Evolutionary conservation across 1,140 invertebrate species (phyloP), one percentile per base, ranked within the genome.

Genomic region (Coenobita brevimanus): DNA sequence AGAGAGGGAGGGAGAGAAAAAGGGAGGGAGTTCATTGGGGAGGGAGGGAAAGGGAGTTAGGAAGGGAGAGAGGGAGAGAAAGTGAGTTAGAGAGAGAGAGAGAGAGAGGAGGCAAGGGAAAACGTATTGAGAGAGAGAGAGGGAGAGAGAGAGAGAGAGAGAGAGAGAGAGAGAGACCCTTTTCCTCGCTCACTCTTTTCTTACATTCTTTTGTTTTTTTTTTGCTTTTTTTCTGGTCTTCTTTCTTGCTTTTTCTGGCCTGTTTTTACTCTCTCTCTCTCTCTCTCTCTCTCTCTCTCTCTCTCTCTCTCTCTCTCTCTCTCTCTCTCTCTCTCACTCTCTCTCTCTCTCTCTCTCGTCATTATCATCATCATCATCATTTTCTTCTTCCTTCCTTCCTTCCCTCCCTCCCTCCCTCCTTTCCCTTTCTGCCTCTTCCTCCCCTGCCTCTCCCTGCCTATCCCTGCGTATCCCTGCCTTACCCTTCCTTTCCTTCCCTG

Each of bases 271-370:
- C 30, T 78, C 36, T 46, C n/a, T 15, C 43, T 78, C 24, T 24
- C 46, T 78, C 75, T 46, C 75, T 46, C n/a, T 24, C 36, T 78
- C 75, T 50, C 43, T 46, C n/a, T 78, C n/a, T 46, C 43, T 43
- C 15, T 3, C 21, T 41, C 21, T 17, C 6, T 64, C 33, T 38
- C 36, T n/a, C 57, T 64, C 79, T 67, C 60, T 41, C 30, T 64
- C 79, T 38, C 30, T 82, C 57, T 38, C 79, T 24, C 33, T 24
- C 36, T 10, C 33, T n/a, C 24, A n/a, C n/a, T 24, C 33, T 57
- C 24, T 24, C 21, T 43, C 36, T 21, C 17, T 36, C 38, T 43
- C 30, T 30, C 36, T 17, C 15, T 64, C 13, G 1, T 8, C 57
- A 15, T n/a, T 36, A 24, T 36, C 54, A 1, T 15, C 38, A 2